A percentile compares a stretch with the other conserved stretches of the same genome.
Conservation (phyloP, 1,140 invertebrate genomes). For the Ctenoplectra terminalis region DNA sequence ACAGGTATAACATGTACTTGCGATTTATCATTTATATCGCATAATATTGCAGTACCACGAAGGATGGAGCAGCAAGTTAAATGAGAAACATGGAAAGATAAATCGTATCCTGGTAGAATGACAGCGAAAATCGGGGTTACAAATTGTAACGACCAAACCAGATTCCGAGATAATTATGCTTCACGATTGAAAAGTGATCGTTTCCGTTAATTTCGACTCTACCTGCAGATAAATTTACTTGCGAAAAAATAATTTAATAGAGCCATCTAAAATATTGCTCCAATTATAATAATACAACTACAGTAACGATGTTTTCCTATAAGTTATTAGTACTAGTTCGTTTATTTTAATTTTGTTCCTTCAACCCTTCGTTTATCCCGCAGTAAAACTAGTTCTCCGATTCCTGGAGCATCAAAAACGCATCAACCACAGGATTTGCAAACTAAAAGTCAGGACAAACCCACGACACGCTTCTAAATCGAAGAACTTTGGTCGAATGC, state of each 20-base stretch:
- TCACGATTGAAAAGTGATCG: background rate
- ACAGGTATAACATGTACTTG: background rate
- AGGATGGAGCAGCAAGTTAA: constrained; percentile 13
- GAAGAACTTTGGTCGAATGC: background rate
- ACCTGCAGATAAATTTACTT: background rate
- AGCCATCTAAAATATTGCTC: too few species aligned
- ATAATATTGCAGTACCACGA: background rate
- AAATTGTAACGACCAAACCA: constrained; percentile 48
- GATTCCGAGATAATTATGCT: constrained; percentile 56
- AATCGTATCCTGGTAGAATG: background rate
- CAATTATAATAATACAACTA: too few species aligned
- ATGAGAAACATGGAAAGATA: constrained; percentile 3
- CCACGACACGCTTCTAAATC: too few species aligned
- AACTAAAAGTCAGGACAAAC: too few species aligned
- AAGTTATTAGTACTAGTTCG: too few species aligned
- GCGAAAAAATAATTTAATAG: too few species aligned
- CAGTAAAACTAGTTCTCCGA: too few species aligned
- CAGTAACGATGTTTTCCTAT: too few species aligned
- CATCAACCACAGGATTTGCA: too few species aligned
- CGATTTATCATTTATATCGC: constrained; percentile 11
- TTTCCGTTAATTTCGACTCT: background rate
- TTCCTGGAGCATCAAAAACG: background rate
- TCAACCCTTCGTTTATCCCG: too few species aligned
- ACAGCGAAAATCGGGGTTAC: constrained; percentile 2
- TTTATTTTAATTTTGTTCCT: too few species aligned